These are phyloP conservation scores for Pachycephala philippinensis DNA, from an alignment of 2,113 vertebrate species.

Conservation along the genomic window DNA sequence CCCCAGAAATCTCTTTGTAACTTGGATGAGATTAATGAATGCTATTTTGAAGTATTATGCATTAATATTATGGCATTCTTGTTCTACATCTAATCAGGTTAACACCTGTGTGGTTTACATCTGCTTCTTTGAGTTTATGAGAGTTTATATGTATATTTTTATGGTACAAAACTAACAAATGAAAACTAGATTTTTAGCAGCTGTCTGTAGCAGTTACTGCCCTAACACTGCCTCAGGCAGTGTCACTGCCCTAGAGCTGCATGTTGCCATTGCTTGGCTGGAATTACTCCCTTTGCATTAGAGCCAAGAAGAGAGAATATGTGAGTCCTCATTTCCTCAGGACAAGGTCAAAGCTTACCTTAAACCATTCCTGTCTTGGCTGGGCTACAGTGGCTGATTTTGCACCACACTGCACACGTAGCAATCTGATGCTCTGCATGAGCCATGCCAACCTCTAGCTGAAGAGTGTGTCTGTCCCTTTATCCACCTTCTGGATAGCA, in stretches of 20 bases:
- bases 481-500: background rate
- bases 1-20: background rate
- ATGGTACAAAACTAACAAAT: background rate
- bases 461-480: background rate
- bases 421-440: background rate
- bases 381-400: background rate
- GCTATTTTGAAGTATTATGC: background rate
- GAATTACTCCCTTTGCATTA: background rate
- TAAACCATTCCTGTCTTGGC: background rate
- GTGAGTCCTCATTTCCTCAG: background rate
- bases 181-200: background rate
- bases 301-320: background rate
- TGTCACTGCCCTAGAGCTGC: background rate
- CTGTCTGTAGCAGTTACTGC: background rate
- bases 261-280: background rate
- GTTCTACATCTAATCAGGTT: background rate
- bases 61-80: background rate
- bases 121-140: background rate
- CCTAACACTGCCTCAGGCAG: background rate
- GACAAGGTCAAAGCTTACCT: background rate
- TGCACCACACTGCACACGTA: background rate
- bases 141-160: background rate
- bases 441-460: background rate
- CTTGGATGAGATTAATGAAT: background rate
- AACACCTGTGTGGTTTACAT: background rate